A percentile compares a stretch with the other conserved stretches of the same genome.
phyloP scores from a whole-genome alignment of 2,888 invertebrate genomes.

The Campaea margaritaria region DNA sequence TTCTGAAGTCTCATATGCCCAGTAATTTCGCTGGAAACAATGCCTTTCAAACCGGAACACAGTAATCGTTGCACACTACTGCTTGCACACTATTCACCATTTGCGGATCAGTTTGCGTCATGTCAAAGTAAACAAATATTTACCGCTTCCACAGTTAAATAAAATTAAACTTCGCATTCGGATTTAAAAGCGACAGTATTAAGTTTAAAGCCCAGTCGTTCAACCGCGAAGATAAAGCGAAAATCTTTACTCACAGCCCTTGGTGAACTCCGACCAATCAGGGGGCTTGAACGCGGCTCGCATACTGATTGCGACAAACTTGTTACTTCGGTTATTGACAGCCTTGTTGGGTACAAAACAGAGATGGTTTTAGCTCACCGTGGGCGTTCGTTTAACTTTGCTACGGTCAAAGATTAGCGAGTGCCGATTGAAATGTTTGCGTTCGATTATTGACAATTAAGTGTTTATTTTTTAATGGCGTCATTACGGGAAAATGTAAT shows the following conservation, averaged over 20 bases:
- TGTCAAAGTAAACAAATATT: slow-evolving; percentile 18
- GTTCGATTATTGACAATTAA: background rate
- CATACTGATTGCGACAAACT: slow-evolving; percentile 66
- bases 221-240: slow-evolving; percentile 69
- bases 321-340: slow-evolving; percentile 24
- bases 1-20: too few relatives aligned
- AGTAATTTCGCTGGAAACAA: too few relatives aligned
- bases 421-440: slow-evolving; percentile 21
- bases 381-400: slow-evolving; percentile 10
- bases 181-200: slow-evolving; percentile 52
- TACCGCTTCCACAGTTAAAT: background rate
- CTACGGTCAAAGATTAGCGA: slow-evolving; percentile 35
- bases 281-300: slow-evolving; percentile 59
- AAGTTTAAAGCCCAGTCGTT: slow-evolving; percentile 69
- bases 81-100: background rate
- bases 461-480: background rate
- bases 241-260: slow-evolving; percentile 67
- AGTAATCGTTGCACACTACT: too few relatives aligned
- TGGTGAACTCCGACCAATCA: slow-evolving; percentile 72
- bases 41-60: too few relatives aligned
- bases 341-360: slow-evolving; percentile 25
- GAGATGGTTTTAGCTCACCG: slow-evolving; percentile 36
- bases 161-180: slow-evolving; percentile 41
- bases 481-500: too few relatives aligned
- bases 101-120: too few relatives aligned